Conservation (phyloP, 1,140 invertebrate genomes). For the Trachymyrmex septentrionalis region DNA sequence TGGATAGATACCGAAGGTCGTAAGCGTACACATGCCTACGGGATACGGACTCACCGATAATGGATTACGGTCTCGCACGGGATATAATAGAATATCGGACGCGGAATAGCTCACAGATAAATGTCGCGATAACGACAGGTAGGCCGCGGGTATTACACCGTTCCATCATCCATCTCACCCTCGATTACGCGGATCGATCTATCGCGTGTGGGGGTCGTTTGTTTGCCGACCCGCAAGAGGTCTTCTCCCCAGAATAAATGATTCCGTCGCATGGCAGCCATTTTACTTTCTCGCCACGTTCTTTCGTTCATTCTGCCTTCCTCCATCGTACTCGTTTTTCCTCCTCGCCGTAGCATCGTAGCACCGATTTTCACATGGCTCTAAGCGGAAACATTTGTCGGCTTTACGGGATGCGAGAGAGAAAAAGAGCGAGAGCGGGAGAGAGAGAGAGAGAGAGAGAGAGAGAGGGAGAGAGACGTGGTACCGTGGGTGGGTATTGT, state of each 20-base stretch:
- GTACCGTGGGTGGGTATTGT: constrained; percentile 52
- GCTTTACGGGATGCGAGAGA: constrained; percentile 26
- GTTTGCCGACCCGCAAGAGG: constrained; percentile 62
- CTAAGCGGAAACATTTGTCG: constrained; percentile 59
- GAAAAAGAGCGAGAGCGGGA: background rate
- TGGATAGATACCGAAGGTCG: constrained; percentile 56
- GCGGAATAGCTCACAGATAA: constrained; percentile 74
- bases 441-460: background rate
- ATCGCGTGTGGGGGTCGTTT: constrained; percentile 73
- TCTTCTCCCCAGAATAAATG: constrained; percentile 66
- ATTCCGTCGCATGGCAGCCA: constrained; percentile 69
- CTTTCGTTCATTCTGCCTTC: background rate
- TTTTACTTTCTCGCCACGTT: constrained; percentile 54
- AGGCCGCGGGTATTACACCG: constrained; percentile 74
- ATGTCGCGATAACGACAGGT: constrained; percentile 78
- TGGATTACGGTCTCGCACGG: constrained; percentile 71
- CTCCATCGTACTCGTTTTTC: constrained; percentile 20
- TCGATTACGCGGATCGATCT: constrained; percentile 79
- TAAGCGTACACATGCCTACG: background rate
- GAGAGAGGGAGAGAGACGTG: background rate
- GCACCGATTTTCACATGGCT: constrained; percentile 41
- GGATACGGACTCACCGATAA: constrained; percentile 56
- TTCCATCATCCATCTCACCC: constrained; percentile 77
- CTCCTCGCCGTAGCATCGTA: background rate
- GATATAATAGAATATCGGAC: constrained; percentile 77